These are phyloP conservation scores for Fulmarus glacialis DNA, from an alignment of 2,113 vertebrate genomes.

Conservation along the genomic window DNA sequence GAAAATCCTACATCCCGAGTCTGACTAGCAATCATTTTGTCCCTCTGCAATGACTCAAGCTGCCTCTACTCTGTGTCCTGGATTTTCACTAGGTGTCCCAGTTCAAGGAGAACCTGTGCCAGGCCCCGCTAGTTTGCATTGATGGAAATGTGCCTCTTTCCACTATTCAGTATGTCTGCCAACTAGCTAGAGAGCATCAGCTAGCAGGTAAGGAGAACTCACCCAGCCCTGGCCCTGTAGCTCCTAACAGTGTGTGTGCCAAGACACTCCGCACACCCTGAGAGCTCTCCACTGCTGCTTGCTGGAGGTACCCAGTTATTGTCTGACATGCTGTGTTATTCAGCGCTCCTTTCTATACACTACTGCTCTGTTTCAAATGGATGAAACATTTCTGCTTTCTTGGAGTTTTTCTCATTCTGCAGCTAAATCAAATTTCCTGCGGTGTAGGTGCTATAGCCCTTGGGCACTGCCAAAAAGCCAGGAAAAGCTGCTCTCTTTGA, in stretches of 20 bases:
- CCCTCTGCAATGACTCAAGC: not conserved
- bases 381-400: not conserved
- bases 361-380: not conserved
- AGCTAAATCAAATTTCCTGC: not conserved
- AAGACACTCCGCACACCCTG: not conserved
- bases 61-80: not conserved
- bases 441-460: not conserved
- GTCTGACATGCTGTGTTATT: not conserved
- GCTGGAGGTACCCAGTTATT: not conserved
- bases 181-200: slow-evolving; percentile 77
- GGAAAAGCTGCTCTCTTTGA: not conserved
- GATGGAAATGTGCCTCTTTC: slow-evolving; percentile 88
- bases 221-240: not conserved
- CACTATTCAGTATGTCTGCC: slow-evolving; percentile 86
- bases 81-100: slow-evolving; percentile 79
- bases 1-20: not conserved
- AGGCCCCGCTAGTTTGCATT: slow-evolving; percentile 81
- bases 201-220: slow-evolving; percentile 76
- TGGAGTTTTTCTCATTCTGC: not conserved
- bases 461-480: not conserved
- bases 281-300: not conserved
- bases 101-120: slow-evolving; percentile 81
- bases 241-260: not conserved
- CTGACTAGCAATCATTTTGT: not conserved
- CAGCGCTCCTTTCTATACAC: not conserved